Evolutionary conservation across 1,140 invertebrate species (phyloP).

Genomic region (Chironomus tepperi): DNA sequence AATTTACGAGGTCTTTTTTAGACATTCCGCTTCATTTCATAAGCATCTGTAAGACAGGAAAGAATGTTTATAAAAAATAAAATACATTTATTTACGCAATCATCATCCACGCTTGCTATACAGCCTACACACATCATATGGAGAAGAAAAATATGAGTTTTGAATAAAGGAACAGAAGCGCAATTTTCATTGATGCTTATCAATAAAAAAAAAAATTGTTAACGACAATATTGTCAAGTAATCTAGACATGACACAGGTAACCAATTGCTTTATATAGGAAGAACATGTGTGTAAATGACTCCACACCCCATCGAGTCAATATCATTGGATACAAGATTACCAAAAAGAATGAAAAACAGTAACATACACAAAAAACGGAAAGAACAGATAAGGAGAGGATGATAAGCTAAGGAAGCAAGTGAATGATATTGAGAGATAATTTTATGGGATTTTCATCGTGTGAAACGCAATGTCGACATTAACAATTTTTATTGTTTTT

Average conservation of each 20-base stretch:
- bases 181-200: too few species aligned
- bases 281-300: too few species aligned
- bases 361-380: neutral
- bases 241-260: neutral
- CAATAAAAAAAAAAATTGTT: too few species aligned
- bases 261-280: neutral
- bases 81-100: slow-evolving; percentile 5
- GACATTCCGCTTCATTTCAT: slow-evolving; percentile 5
- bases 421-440: slow-evolving; percentile 17
- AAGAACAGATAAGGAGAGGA: neutral
- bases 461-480: slow-evolving; percentile 19
- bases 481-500: slow-evolving; percentile 3
- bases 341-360: neutral
- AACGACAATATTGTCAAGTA: too few species aligned
- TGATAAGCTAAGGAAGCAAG: neutral
- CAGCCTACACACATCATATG: neutral
- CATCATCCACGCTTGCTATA: neutral
- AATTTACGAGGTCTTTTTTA: neutral
- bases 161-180: neutral
- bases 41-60: neutral
- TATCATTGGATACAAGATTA: neutral
- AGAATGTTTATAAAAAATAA: neutral
- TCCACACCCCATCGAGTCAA: neutral
- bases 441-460: slow-evolving; percentile 23
- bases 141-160: neutral